Base-by-base conservation (phyloP, 2,113 vertebrate genomes). In the Smithornis capensis region DNA sequence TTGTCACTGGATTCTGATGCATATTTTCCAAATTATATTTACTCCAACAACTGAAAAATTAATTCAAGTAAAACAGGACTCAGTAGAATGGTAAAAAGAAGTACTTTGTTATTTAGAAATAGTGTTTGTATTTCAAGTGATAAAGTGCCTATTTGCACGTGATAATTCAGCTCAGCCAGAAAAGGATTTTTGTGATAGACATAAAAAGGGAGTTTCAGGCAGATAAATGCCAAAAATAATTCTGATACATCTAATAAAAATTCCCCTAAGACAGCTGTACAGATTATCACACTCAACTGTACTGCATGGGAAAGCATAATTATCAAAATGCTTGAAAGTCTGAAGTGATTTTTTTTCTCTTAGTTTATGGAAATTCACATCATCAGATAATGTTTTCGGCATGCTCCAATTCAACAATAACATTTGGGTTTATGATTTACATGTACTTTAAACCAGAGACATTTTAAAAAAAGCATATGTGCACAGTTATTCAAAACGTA, bases 161-260 rank as follows among this genome's bases (percentile, higher is more conserved):
- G 74, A 89, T 91, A 87, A 67, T 65, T 83, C 69, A 77, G 67
- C 73, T 95, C 40, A 88, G 91, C 87, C 90, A 97, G 90, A 89
- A 90, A 96, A 35, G 57, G 17, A 93, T 77, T 87, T 96, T 42
- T 92, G 76, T 63, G 87, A 92, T 6, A 45, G 73, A 89, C 50
- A 49, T 68, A 83, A 91, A 95, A 91, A 90, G 53, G 37, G 83
- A 91, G 83, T 84, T 93, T 94, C 56, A 69, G 42, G 60, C 81
- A 94, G 65, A 85, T 15, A 85, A 92, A 91, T 40, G 85, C 89
- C 93, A 97, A 97, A 94, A 97, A 89, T 62, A 96, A 95, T 84
- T 62, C 68, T 90, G 92, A 96, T 90, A 85, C n/a, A 88, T 88
- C 62, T 87, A 67, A 70, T 52, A 80, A 95, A 69, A 82, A 96